A percentile compares a stretch with the other conserved stretches of the same genome.
phyloP scores from a whole-genome alignment of 2,888 invertebrate species.

The Arrhopalites spinosus region DNA sequence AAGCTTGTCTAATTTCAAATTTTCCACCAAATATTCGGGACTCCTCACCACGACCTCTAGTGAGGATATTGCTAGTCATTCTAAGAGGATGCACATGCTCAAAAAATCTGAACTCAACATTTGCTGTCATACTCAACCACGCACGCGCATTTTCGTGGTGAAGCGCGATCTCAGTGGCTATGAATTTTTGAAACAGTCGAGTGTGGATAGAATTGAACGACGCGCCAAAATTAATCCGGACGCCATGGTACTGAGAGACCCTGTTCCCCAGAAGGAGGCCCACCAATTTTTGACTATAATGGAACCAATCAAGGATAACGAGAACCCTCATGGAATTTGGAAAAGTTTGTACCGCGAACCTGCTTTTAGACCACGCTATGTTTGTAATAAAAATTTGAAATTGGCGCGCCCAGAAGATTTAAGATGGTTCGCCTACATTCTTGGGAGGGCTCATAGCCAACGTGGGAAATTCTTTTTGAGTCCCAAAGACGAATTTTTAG shows the following conservation, averaged over 20 bases:
- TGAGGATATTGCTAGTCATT: slow-evolving; percentile 31
- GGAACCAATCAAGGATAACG: slow-evolving; percentile 40
- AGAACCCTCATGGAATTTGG: slow-evolving; percentile 50
- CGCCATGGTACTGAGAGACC: slow-evolving; percentile 44
- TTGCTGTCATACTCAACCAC: slow-evolving; percentile 6
- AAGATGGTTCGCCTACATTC: slow-evolving; percentile 51
- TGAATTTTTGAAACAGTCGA: slow-evolving; percentile 42
- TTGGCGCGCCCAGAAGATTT: slow-evolving; percentile 45
- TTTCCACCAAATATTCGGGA: slow-evolving; percentile 32
- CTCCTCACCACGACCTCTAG: slow-evolving; percentile 43
- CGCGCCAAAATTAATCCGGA: slow-evolving; percentile 41
- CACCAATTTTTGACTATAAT: slow-evolving; percentile 47
- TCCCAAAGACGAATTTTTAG: slow-evolving; percentile 33
- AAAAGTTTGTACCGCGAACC: slow-evolving; percentile 49
- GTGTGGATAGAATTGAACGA: slow-evolving; percentile 38
- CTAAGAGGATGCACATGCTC: neutral
- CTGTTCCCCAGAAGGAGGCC: slow-evolving; percentile 34
- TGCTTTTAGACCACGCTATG: slow-evolving; percentile 43
- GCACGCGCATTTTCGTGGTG: slow-evolving; percentile 49
- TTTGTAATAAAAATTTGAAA: slow-evolving; percentile 46
- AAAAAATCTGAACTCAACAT: neutral
- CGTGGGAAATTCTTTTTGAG: slow-evolving; percentile 40
- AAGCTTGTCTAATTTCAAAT: slow-evolving; percentile 28
- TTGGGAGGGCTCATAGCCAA: slow-evolving; percentile 39
- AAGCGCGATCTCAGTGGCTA: slow-evolving; percentile 48